Base-by-base conservation (phyloP, 2,888 invertebrate species). In the Drosophila dives region DNA sequence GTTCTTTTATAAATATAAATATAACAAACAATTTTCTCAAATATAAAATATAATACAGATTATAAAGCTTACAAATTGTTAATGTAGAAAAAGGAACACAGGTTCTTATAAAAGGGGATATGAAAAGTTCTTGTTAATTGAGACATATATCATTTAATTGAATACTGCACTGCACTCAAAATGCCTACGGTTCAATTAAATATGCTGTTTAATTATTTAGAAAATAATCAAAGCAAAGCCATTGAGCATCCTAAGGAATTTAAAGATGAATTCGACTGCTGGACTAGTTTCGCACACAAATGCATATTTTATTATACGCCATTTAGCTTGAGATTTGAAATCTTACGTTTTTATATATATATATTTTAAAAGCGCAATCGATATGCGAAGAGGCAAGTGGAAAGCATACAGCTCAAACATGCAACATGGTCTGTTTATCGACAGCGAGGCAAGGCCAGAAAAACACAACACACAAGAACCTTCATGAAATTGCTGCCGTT, bases 71-170 rank as follows among this genome's bases (percentile, higher is more conserved):
- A 63, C 42, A 69, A 56, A 66, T 72, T 40, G 51, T 67, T 23
- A 29, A 26, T 60, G 60, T 63, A 68, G 66, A 80, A 81, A 81
- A 61, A 48, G 23, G 45, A 81, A 77, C 80, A 85, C 91, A 91
- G 91, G 15, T 45, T 89, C 89, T 81, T 77, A n/a, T 87, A 82
- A 68, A 75, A 81, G 78, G 68, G 76, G 86, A 90, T 91, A 91
- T 91, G 91, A 90, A 89, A 77, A 66, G 72, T 83, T 73, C 36
- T 45, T 56, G 34, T 54, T 53, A 58, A 65, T 50, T 42, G 63
- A 54, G 45, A 63, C 45, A 53, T 32, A 66, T 38, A 55, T 32
- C 33, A 33, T 29, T 38, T 48, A 42, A 58, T 54, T 45, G 49
- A 45, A 54, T 53, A 42, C n/a, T 54, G 40, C 34, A 53, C 17